phyloP scores from a whole-genome alignment of 1,140 invertebrate genomes.

The Trichonephila clavipes region DNA sequence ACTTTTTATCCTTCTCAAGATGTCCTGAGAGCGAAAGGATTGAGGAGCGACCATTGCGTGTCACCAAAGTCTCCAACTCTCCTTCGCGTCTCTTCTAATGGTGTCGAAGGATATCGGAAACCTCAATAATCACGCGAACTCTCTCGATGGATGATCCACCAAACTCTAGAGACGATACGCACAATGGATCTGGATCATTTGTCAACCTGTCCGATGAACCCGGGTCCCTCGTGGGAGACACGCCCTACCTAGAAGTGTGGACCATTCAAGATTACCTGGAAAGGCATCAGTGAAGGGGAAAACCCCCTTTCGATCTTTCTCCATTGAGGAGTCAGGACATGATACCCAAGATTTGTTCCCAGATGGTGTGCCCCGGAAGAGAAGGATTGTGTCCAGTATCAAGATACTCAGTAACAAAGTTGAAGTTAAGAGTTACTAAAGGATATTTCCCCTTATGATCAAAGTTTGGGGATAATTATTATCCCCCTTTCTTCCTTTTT shows the following conservation, averaged over 20 bases:
- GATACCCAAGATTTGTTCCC: neutral
- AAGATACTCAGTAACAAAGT: neutral
- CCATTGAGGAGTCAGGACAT: neutral
- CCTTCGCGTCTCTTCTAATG: constrained; percentile 20
- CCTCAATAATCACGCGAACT: constrained; percentile 38
- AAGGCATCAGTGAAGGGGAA: too few relatives aligned
- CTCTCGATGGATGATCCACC: constrained; percentile 29
- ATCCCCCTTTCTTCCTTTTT: too few relatives aligned
- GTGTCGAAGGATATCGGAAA: constrained; percentile 53
- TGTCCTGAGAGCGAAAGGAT: neutral
- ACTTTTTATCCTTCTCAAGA: constrained; percentile 11
- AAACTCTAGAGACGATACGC: constrained; percentile 47
- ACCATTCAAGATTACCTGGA: constrained; percentile 16
- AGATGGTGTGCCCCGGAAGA: neutral
- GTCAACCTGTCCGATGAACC: constrained; percentile 40
- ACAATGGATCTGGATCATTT: constrained; percentile 34
- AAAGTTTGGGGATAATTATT: too few relatives aligned
- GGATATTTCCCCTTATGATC: too few relatives aligned
- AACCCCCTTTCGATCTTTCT: neutral
- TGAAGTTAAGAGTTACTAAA: neutral
- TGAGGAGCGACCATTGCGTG: neutral
- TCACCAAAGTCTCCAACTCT: neutral
- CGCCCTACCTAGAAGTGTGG: constrained; percentile 21
- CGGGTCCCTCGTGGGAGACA: constrained; percentile 7
- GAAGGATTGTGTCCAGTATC: neutral